Evolutionary conservation across 2,888 invertebrate species (phyloP).

Genomic region (Netelia fuscicornis): DNA sequence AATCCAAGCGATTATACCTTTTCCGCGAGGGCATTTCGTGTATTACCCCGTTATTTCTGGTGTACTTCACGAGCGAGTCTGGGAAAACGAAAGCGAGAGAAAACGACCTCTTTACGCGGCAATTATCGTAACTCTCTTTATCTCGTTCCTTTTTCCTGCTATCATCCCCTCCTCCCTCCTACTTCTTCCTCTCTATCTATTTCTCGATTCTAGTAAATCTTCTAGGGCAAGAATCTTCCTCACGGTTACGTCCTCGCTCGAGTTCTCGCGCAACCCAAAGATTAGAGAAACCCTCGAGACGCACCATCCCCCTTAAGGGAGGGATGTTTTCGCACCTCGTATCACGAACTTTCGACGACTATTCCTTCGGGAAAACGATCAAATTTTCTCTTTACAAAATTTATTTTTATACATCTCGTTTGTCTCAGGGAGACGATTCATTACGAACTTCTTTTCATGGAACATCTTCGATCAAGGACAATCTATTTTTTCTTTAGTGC

Average conservation of each 20-base stretch:
- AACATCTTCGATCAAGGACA: background rate
- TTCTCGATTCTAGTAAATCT: slow-evolving; percentile 64
- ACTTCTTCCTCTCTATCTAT: slow-evolving; percentile 32
- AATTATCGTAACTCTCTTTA: slow-evolving; percentile 81
- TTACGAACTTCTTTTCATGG: too few species aligned
- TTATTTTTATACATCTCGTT: too few species aligned
- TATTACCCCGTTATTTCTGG: background rate
- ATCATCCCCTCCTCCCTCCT: slow-evolving; percentile 47
- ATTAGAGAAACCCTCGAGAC: slow-evolving; percentile 47
- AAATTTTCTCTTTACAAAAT: background rate
- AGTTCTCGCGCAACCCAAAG: slow-evolving; percentile 18
- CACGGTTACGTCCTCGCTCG: slow-evolving; percentile 2
- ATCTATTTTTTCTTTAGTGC: background rate
- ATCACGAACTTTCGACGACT: slow-evolving; percentile 51
- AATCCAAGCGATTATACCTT: slow-evolving; percentile 54
- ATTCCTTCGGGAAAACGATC: background rate
- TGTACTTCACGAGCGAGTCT: background rate
- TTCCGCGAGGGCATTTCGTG: slow-evolving; percentile 55
- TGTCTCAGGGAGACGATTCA: too few species aligned
- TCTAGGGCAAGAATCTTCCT: slow-evolving; percentile 24
- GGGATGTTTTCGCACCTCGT: slow-evolving; percentile 68
- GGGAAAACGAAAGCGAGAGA: slow-evolving; percentile 58
- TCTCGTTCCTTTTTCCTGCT: slow-evolving; percentile 66
- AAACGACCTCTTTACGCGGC: slow-evolving; percentile 72
- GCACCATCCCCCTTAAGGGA: slow-evolving; percentile 61